Evolutionary conservation across 1,140 invertebrate species (phyloP).

Genomic region (Papilio polyxenes): DNA sequence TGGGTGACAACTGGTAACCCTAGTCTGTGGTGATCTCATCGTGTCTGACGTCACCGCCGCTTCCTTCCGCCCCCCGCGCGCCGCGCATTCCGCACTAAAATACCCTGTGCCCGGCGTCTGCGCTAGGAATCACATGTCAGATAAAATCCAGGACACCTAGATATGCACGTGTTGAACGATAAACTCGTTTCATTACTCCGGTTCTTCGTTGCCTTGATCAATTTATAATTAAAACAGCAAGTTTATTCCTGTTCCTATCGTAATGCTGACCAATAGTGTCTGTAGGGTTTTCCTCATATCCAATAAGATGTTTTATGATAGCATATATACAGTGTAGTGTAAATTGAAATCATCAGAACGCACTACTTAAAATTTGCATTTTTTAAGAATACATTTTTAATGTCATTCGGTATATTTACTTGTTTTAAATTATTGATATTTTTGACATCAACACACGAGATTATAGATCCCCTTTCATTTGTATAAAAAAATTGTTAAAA

Average conservation of each 20-base stretch:
- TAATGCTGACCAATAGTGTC: not conserved
- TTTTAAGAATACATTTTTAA: too few relatives aligned
- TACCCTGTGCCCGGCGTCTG: slow-evolving; percentile 28
- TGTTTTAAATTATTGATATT: too few relatives aligned
- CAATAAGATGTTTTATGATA: not conserved
- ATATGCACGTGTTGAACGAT: slow-evolving; percentile 4
- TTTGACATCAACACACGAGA: too few relatives aligned
- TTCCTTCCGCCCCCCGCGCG: slow-evolving; percentile 56
- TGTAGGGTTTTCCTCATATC: not conserved
- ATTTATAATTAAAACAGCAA: slow-evolving; percentile 12
- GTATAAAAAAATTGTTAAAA: not conserved
- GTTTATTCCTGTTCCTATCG: slow-evolving; percentile 10
- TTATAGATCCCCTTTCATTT: too few relatives aligned
- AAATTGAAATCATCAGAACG: not conserved
- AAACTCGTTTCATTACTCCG: slow-evolving; percentile 22
- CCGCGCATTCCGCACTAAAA: slow-evolving; percentile 42
- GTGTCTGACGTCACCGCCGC: slow-evolving; percentile 52
- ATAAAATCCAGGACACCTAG: slow-evolving; percentile 32
- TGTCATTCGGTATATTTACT: too few relatives aligned
- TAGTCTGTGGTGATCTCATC: slow-evolving; percentile 51
- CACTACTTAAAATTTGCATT: not conserved
- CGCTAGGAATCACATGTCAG: slow-evolving; percentile 24
- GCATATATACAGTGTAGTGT: not conserved
- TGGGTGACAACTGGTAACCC: not conserved
- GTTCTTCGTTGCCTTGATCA: slow-evolving; percentile 10